phyloP scores from a whole-genome alignment of 2,888 invertebrate species.

The Cantharis lateralis region DNA sequence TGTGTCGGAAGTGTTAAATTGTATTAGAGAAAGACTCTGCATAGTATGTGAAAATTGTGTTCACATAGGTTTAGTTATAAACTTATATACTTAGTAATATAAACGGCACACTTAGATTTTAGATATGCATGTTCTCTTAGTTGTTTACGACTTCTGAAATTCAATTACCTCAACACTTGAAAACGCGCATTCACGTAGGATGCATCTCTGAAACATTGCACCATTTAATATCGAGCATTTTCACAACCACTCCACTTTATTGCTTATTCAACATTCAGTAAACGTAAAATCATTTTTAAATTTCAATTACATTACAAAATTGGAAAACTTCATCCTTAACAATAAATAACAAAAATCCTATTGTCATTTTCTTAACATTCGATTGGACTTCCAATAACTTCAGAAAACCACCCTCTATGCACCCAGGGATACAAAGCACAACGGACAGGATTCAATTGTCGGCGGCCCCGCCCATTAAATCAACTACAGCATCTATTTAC shows the following conservation, averaged over 20 bases:
- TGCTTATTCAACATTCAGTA: neutral
- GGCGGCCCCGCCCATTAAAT: too few species aligned
- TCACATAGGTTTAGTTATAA: constrained; percentile 7
- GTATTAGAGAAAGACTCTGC: constrained; percentile 7
- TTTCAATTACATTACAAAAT: neutral
- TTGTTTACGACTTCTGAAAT: constrained; percentile 18
- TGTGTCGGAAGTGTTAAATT: constrained; percentile 18
- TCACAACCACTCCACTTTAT: neutral
- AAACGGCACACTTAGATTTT: constrained; percentile 4
- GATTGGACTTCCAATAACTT: too few species aligned
- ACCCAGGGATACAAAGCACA: too few species aligned
- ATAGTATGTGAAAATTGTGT: constrained; percentile 19
- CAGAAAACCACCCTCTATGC: too few species aligned
- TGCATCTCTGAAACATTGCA: constrained; percentile 9
- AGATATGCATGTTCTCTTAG: constrained; percentile 6
- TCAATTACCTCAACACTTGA: constrained; percentile 16
- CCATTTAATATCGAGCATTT: constrained; percentile 8
- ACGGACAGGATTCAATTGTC: too few species aligned
- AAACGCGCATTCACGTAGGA: neutral
- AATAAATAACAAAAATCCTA: neutral
- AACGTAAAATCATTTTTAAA: neutral
- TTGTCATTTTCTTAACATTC: neutral
- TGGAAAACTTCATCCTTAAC: neutral
- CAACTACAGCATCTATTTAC: too few species aligned
- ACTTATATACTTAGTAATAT: neutral